phyloP scores from a whole-genome alignment of 2,113 vertebrate genomes.

The Antennarius striatus region DNA sequence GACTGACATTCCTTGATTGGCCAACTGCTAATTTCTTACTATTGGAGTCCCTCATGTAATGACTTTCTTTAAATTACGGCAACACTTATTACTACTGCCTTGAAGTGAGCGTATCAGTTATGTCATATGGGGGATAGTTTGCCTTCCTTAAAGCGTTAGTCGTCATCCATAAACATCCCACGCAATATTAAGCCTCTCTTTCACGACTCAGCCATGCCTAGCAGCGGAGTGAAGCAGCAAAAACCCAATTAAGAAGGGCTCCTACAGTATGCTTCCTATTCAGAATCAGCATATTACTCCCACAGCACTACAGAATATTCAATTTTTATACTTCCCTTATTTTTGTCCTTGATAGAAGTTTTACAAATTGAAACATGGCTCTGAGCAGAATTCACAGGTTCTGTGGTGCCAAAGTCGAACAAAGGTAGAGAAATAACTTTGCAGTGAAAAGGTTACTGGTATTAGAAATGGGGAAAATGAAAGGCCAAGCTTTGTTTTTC shows the following conservation, averaged over 20 bases:
- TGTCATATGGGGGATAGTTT: slow-evolving; percentile 37
- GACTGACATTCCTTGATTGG: slow-evolving; percentile 19
- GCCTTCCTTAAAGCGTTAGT: slow-evolving; percentile 43
- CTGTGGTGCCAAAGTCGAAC: background rate
- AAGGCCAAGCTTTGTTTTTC: background rate
- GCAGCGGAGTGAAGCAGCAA: slow-evolving; percentile 52
- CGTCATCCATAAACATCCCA: slow-evolving; percentile 70
- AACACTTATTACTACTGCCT: slow-evolving; percentile 23
- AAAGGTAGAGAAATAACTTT: slow-evolving; percentile 11
- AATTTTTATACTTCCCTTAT: slow-evolving; percentile 24
- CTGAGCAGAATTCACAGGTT: slow-evolving; percentile 11
- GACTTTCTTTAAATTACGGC: slow-evolving; percentile 20
- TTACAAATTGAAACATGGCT: slow-evolving; percentile 28
- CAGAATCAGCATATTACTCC: slow-evolving; percentile 54
- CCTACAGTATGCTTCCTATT: slow-evolving; percentile 46
- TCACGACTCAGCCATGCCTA: slow-evolving; percentile 48
- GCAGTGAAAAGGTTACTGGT: slow-evolving; percentile 14
- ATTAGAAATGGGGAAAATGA: slow-evolving; percentile 2
- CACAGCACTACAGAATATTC: slow-evolving; percentile 40
- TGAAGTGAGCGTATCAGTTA: slow-evolving; percentile 33
- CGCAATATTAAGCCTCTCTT: slow-evolving; percentile 61
- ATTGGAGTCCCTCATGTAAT: slow-evolving; percentile 10
- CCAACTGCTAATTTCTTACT: slow-evolving; percentile 9
- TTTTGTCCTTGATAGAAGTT: slow-evolving; percentile 41
- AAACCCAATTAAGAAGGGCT: slow-evolving; percentile 58